Evolutionary conservation across 2,113 vertebrate genomes (phyloP), one percentile per base, ranked within the genome.

Genomic region (Ciconia boyciana): DNA sequence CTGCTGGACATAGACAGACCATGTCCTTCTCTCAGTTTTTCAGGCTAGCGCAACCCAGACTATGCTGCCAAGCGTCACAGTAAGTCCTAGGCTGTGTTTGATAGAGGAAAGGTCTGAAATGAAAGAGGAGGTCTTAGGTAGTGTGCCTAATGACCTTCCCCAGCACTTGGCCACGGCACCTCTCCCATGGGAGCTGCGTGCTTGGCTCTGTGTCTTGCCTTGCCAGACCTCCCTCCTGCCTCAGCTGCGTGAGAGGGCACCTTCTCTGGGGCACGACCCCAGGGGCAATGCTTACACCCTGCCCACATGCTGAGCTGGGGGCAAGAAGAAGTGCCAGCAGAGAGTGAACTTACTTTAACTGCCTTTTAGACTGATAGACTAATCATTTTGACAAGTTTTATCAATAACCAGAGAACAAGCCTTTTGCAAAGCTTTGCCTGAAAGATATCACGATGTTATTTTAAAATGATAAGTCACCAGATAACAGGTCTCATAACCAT

Each of bases 141-240:
- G 7, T 43, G 13, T 48, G 26, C 22, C 43, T 58, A 61, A 28
- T 12, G 48, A n/a, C 26, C 8, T 76, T 58, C 13, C 20, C 13
- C 14, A 81, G 29, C 20, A 25, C 6, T 21, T 28, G 54, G 49
- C 6, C 7, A 15, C 1, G 4, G 31, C 2, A n/a, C 6, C 2
- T 72, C 5, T 54, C n/a, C 14, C 2, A 3, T 1, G 2, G 32
- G 8, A 77, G 6, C 21, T 51, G 16, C 1, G 5, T 54, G 24
- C 17, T 74, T 66, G 25, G 7, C 48, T 71, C 48, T 55, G 39
- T 69, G 26, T 52, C 58, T 60, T 2, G 1, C 46, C 17, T 16
- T 79, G 60, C 13, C 19, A 68, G 66, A 34, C 17, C 28, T 72
- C 7, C 17, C n/a, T 68, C 26, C 34, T 68, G 21, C 26, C 31